These are phyloP conservation scores for Camelus dromedarius DNA, from an alignment of 2,113 vertebrate genomes.

Conservation along the genomic window DNA sequence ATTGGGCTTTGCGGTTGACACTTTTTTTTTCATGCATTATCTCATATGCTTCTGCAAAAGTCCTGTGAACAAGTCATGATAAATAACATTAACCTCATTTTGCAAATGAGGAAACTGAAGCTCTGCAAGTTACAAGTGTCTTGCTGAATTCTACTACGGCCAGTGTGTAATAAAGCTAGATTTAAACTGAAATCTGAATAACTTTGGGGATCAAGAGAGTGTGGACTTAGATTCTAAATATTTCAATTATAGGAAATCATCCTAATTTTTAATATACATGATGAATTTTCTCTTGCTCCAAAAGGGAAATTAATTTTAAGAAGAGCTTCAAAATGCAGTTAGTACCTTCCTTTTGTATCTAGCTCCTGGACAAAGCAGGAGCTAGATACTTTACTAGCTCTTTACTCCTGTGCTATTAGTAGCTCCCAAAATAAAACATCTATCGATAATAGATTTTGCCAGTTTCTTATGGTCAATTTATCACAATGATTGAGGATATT, in stretches of 20 bases:
- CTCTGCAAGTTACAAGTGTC: not conserved
- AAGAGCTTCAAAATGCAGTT: not conserved
- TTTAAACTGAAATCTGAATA: not conserved
- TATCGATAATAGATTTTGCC: not conserved
- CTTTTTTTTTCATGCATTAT: not conserved
- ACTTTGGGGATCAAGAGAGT: not conserved
- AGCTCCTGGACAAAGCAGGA: not conserved
- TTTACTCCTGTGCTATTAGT: not conserved
- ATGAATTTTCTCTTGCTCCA: not conserved
- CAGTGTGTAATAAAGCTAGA: not conserved
- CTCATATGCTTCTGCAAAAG: not conserved
- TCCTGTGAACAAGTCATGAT: not conserved
- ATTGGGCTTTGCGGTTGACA: not conserved
- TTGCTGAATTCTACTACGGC: not conserved
- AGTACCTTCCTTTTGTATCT: not conserved
- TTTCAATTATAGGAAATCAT: not conserved
- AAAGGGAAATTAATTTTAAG: constrained; percentile 10
- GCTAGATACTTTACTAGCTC: no score
- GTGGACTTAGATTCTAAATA: not conserved
- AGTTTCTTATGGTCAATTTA: not conserved
- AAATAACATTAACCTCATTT: not conserved
- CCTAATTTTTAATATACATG: not conserved
- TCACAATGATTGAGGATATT: not conserved
- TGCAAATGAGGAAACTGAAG: not conserved
- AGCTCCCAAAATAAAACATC: constrained; percentile 14